Evolutionary conservation across 1,140 invertebrate genomes (phyloP).

Genomic region (Heliconius himera): DNA sequence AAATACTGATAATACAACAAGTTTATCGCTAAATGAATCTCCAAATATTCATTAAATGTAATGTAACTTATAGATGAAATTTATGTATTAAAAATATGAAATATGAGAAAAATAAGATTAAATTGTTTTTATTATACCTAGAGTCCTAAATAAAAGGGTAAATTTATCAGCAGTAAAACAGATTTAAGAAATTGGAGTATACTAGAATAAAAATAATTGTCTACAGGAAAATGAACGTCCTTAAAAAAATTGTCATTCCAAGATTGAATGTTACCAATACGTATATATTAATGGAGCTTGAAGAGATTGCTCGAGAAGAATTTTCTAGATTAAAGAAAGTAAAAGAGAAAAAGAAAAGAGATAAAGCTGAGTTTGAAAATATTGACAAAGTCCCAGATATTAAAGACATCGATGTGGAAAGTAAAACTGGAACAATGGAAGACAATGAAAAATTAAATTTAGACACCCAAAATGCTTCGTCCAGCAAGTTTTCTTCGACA

Average conservation of each 20-base stretch:
- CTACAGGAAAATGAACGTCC: slow-evolving; percentile 50
- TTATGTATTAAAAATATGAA: neutral
- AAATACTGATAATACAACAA: neutral
- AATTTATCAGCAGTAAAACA: slow-evolving; percentile 27
- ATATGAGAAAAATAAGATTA: neutral
- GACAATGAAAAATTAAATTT: neutral
- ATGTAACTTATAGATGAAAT: neutral
- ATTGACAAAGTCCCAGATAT: neutral
- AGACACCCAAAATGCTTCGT: neutral
- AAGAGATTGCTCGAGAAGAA: slow-evolving; percentile 54
- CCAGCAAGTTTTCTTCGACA: neutral
- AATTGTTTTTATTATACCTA: neutral
- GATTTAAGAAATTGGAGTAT: neutral
- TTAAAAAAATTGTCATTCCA: slow-evolving; percentile 52
- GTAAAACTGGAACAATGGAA: neutral
- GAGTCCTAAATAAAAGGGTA: slow-evolving; percentile 8
- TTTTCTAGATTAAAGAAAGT: slow-evolving; percentile 51
- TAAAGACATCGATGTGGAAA: neutral
- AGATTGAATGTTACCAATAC: slow-evolving; percentile 44
- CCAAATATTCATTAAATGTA: neutral
- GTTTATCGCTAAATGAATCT: neutral
- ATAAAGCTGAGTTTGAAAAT: slow-evolving; percentile 3
- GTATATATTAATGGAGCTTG: slow-evolving; percentile 51
- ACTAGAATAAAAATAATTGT: slow-evolving; percentile 36
- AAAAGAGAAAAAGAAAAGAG: slow-evolving; percentile 45